phyloP scores from a whole-genome alignment of 2,888 invertebrate genomes.

The Geophilus truncorum region DNA sequence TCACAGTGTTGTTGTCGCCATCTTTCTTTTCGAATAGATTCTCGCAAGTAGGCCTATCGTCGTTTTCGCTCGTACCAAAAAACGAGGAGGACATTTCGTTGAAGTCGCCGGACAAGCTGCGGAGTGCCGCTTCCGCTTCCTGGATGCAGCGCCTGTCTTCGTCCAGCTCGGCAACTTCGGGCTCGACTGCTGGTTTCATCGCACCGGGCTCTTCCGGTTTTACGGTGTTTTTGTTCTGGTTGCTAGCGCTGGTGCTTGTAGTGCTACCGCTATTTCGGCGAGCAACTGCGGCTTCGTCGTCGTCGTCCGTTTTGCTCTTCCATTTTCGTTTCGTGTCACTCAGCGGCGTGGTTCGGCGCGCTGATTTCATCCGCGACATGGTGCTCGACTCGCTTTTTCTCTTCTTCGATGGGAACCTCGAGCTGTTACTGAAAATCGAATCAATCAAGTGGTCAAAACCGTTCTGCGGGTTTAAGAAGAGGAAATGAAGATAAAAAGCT shows the following conservation, averaged over 20 bases:
- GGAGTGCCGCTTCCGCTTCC: slow-evolving; percentile 81
- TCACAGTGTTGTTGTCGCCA: slow-evolving; percentile 34
- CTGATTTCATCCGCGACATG: neutral
- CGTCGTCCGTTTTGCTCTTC: slow-evolving; percentile 36
- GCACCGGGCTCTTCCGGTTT: neutral
- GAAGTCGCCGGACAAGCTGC: slow-evolving; percentile 82
- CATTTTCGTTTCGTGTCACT: neutral
- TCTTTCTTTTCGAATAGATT: slow-evolving; percentile 40
- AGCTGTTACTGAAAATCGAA: neutral
- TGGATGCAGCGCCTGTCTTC: slow-evolving; percentile 67
- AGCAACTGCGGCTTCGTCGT: slow-evolving; percentile 21
- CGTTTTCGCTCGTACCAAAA: slow-evolving; percentile 35
- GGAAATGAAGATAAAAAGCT: too few relatives aligned
- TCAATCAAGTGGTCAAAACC: too few relatives aligned
- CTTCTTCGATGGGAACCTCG: neutral
- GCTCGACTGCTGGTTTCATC: slow-evolving; percentile 9
- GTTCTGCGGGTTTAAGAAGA: too few relatives aligned
- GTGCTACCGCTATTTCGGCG: neutral
- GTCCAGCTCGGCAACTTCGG: slow-evolving; percentile 58
- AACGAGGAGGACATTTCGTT: slow-evolving; percentile 46
- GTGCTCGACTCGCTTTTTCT: neutral
- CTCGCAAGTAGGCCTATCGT: slow-evolving; percentile 48
- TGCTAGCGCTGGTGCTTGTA: neutral
- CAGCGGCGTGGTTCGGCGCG: neutral
- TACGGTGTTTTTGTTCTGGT: slow-evolving; percentile 31